Evolutionary conservation across 37 sponge, comb jelly and placozoan species (phyloP).

Genomic region (Beroe forskalii): DNA sequence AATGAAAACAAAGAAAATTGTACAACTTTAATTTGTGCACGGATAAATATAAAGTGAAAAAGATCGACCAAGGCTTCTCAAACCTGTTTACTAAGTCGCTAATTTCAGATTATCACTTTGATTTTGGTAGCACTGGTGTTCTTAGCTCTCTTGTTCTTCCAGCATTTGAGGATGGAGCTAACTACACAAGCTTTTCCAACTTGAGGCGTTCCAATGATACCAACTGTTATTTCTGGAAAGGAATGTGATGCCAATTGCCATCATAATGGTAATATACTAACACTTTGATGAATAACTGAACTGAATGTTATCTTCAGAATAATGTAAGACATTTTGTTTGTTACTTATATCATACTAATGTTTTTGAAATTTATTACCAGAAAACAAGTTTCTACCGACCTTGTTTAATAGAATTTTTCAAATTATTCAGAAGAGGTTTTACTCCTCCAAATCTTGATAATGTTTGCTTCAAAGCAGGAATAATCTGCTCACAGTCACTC

Average conservation of each 20-base stretch:
- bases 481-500: slow-evolving; percentile 60
- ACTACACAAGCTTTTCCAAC: slow-evolving; percentile 56
- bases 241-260: too few relatives aligned
- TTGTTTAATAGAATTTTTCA: neutral
- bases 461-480: neutral
- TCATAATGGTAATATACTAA: too few relatives aligned
- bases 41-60: neutral
- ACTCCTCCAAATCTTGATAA: slow-evolving; percentile 44
- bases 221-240: slow-evolving; percentile 9
- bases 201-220: neutral
- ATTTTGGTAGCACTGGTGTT: neutral
- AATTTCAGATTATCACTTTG: slow-evolving; percentile 38
- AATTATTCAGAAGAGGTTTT: slow-evolving; percentile 3
- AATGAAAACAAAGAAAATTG: too few relatives aligned
- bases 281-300: too few relatives aligned
- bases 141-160: slow-evolving; percentile 8
- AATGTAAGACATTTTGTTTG: too few relatives aligned
- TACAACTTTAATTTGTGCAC: too few relatives aligned
- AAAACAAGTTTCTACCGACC: neutral
- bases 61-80: neutral
- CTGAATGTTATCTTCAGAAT: too few relatives aligned
- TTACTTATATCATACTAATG: too few relatives aligned
- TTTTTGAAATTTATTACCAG: too few relatives aligned
- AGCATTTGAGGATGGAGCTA: slow-evolving; percentile 1
- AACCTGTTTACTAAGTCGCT: neutral